Evolutionary conservation across 1,140 invertebrate species (phyloP), one percentile per base, ranked within the genome.

Genomic region (Phocides pigmalion): DNA sequence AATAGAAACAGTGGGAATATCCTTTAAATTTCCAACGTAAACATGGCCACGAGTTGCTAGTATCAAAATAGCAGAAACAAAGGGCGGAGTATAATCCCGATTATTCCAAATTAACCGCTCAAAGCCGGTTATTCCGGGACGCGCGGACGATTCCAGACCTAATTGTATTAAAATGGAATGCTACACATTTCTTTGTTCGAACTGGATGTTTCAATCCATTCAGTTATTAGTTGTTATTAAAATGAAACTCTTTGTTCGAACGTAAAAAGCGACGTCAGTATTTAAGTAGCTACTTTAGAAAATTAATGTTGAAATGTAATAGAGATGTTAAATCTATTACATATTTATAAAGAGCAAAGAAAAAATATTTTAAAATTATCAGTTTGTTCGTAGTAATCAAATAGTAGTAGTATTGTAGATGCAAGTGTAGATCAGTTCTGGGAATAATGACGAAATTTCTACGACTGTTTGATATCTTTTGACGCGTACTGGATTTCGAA

Each of bases 51-150:
- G 1, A 12, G 16, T 46, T 47, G 6, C 32, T 50, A 19, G 37
- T 25, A 51, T 42, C 59, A 44, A 42, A 62, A 62, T 32, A 64
- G 41, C 62, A 64, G 28, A 56, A 56, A 46, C 42, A 54, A 53
- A 46, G 28, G 51, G 39, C 32, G 19, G 28, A 4, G 17, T 42
- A 59, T 46, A 49, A 49, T 49, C 51, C 51, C 51, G 32, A 64
- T 64, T 56, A 64, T 56, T 63, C 62, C 51, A 47, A 64, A 64
- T 32, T 56, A 64, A 22, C 44, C 42, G 28, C 17, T 19, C 8
- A 49, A 64, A 64, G 37, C 35, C 63, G 35, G 44, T 50, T 58
- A 65, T 54, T 64, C 41, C 15, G 63, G 44, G 35, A 58, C 46
- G 50, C 62, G 15, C 63, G 5, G 28, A 25, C 28, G 28, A 16